Evolutionary conservation across 2,888 invertebrate genomes (phyloP).

Genomic region (Galeruca laticollis): DNA sequence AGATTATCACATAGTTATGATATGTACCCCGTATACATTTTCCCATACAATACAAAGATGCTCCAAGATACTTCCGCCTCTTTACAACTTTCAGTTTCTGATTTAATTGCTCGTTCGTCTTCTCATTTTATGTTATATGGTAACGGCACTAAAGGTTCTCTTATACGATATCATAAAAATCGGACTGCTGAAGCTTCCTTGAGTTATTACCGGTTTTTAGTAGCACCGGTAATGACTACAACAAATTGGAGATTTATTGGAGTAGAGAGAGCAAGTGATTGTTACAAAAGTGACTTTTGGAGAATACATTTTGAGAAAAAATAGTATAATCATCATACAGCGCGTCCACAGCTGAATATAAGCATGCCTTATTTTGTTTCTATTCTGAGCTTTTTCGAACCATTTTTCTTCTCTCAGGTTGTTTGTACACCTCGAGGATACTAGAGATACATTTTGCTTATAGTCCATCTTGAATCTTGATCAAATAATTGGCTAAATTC

Average conservation of each 20-base stretch:
- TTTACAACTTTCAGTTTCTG: slow-evolving; percentile 58
- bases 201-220: slow-evolving; percentile 35
- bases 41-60: slow-evolving; percentile 21
- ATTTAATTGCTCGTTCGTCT: slow-evolving; percentile 65
- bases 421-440: too few species aligned
- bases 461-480: too few species aligned
- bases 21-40: slow-evolving; percentile 16
- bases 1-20: slow-evolving; percentile 14
- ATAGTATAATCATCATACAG: too few species aligned
- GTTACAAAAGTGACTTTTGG: neutral
- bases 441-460: too few species aligned
- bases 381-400: too few species aligned
- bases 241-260: slow-evolving; percentile 41
- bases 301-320: neutral
- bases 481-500: too few species aligned
- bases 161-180: slow-evolving; percentile 44
- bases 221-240: slow-evolving; percentile 25
- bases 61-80: slow-evolving; percentile 52
- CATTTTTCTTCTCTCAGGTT: too few species aligned
- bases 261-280: neutral
- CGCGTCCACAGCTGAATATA: too few species aligned
- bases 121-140: slow-evolving; percentile 55
- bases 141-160: slow-evolving; percentile 50
- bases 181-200: slow-evolving; percentile 36
- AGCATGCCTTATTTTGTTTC: too few species aligned